These are phyloP conservation scores for Limnephilus marmoratus DNA, from an alignment of 2,888 invertebrate genomes.

Conservation along the genomic window DNA sequence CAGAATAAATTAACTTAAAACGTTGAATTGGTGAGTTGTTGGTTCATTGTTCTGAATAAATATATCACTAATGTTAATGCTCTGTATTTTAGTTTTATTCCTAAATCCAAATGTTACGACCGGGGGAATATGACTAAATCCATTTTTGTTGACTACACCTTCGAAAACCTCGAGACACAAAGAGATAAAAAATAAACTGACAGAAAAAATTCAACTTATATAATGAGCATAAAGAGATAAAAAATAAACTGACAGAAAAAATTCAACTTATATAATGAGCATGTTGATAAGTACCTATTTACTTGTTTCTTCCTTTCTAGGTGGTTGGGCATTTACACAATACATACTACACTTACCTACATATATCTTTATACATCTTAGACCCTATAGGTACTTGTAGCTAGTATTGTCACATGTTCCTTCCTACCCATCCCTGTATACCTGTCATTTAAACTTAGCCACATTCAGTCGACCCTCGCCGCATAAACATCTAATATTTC, in stretches of 20 bases:
- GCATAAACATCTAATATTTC: too few relatives aligned
- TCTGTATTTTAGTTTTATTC: background rate
- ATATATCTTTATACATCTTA: too few relatives aligned
- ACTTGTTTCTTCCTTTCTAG: too few relatives aligned
- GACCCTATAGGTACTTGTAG: too few relatives aligned
- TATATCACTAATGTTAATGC: background rate
- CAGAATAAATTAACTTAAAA: background rate
- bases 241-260: background rate
- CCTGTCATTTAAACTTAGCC: too few relatives aligned
- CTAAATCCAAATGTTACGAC: background rate
- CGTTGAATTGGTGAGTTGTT: background rate
- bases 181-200: background rate
- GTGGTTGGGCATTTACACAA: too few relatives aligned
- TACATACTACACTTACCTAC: too few relatives aligned
- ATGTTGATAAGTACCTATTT: background rate
- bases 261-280: background rate
- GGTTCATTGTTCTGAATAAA: background rate
- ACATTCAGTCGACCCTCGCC: too few relatives aligned
- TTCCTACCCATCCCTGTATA: too few relatives aligned
- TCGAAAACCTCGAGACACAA: background rate
- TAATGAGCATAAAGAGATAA: background rate
- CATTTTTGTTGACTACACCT: background rate
- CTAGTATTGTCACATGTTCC: too few relatives aligned
- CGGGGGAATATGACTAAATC: background rate
- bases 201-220: background rate